These are phyloP conservation scores for Enoplosus armatus DNA, from an alignment of 2,797 vertebrate species.

Conservation along the genomic window DNA sequence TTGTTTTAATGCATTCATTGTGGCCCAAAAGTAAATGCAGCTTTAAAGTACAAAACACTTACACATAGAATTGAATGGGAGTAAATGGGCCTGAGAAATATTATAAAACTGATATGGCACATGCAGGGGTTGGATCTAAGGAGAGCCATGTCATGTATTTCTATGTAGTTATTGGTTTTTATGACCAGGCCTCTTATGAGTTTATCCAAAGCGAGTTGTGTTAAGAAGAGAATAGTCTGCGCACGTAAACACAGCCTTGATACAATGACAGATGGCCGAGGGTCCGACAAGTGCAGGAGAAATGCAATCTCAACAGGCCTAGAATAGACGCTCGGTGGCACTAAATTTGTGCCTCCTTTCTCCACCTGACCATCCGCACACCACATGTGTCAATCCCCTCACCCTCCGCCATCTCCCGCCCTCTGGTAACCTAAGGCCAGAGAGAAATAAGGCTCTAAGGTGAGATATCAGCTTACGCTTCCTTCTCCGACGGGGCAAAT, in stretches of 20 bases:
- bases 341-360: conserved; percentile 68
- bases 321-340: conserved; percentile 63
- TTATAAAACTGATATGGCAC: neutral
- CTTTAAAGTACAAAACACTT: neutral
- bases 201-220: conserved; percentile 25
- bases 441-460: conserved; percentile 46
- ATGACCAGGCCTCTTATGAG: neutral
- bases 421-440: conserved; percentile 56
- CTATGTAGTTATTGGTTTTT: neutral
- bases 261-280: conserved; percentile 56
- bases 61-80: neutral
- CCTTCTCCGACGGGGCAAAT: conserved; percentile 41
- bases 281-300: conserved; percentile 51
- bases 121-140: neutral
- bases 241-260: conserved; percentile 48
- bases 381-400: conserved; percentile 62
- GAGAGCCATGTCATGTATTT: neutral
- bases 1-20: too few relatives aligned
- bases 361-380: conserved; percentile 66
- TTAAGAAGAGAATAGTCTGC: conserved; percentile 26
- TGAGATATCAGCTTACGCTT: conserved; percentile 62
- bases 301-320: conserved; percentile 50
- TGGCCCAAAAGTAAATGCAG: neutral
- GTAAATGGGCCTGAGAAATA: neutral
- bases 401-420: conserved; percentile 50